Conservation (phyloP, 53 echinoderm and acorn worm genomes). For the Pentamera pediparva region DNA sequence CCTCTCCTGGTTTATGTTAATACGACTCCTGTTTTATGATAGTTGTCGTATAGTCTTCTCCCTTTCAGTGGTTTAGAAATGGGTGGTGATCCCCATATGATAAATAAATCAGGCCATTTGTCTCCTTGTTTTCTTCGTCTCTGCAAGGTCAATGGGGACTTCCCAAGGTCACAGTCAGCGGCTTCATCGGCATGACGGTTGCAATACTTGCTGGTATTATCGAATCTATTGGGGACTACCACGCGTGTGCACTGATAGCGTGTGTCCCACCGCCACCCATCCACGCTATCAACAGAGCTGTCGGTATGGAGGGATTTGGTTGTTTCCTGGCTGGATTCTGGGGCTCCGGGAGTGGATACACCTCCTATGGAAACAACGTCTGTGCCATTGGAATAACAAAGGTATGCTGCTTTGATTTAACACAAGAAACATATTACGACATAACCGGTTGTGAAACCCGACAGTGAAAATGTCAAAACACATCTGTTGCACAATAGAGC, state of each 20-base stretch:
- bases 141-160: constrained; percentile 73
- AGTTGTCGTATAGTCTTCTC: too few species aligned
- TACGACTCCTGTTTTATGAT: too few species aligned
- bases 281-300: constrained; percentile 65
- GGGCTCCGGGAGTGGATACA: constrained; percentile 60
- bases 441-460: too few species aligned
- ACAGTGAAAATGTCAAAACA: too few species aligned
- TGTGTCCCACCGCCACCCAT: constrained; percentile 62
- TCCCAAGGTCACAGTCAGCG: constrained; percentile 28
- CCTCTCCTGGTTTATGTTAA: too few species aligned
- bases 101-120: too few species aligned
- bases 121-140: too few species aligned
- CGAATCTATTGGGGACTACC: constrained; percentile 74
- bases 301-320: constrained; percentile 57
- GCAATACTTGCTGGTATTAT: constrained; percentile 54
- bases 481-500: too few species aligned
- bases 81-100: too few species aligned
- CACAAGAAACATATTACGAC: too few species aligned
- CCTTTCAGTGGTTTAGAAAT: too few species aligned
- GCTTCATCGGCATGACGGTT: constrained; percentile 50
- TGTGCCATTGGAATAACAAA: constrained; percentile 63
- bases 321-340: constrained; percentile 56
- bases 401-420: too few species aligned
- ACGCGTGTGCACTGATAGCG: constrained; percentile 62
- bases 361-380: constrained; percentile 68